A percentile compares a stretch with the other conserved stretches of the same genome.
phyloP scores from a whole-genome alignment of 2,113 vertebrate species.

The Sakesphorus luctuosus region DNA sequence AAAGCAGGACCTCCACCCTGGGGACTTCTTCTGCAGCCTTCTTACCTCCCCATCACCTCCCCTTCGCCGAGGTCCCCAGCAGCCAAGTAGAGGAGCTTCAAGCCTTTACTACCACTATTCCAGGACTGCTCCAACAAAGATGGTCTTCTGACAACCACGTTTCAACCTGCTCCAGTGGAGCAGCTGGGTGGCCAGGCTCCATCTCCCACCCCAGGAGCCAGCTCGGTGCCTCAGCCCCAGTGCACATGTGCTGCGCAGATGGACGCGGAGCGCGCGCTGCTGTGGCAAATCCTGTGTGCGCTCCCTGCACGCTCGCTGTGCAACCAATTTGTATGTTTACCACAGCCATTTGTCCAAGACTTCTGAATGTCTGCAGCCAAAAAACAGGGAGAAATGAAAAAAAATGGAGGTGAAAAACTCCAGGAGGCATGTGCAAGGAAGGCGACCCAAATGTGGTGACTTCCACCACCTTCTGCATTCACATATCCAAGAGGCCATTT shows the following conservation, averaged over 20 bases:
- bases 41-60: neutral
- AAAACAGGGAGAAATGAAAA: neutral
- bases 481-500: neutral
- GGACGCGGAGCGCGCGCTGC: neutral
- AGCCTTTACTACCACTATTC: neutral
- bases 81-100: neutral
- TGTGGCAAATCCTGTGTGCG: neutral
- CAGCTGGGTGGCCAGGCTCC: neutral
- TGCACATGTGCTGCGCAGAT: conserved; percentile 54
- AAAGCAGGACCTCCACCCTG: neutral
- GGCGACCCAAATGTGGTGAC: neutral
- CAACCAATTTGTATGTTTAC: conserved; percentile 32
- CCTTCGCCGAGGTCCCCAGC: neutral
- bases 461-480: neutral
- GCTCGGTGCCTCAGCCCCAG: neutral
- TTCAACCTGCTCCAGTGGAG: conserved; percentile 20
- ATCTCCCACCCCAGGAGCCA: neutral
- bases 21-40: neutral
- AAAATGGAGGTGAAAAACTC: neutral
- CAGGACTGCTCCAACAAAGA: neutral
- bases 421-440: neutral
- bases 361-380: conserved; percentile 29
- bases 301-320: neutral
- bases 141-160: neutral
- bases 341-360: conserved; percentile 27